These are phyloP conservation scores for Drepana arcuata DNA, from an alignment of 1,140 invertebrate species.

Conservation along the genomic window DNA sequence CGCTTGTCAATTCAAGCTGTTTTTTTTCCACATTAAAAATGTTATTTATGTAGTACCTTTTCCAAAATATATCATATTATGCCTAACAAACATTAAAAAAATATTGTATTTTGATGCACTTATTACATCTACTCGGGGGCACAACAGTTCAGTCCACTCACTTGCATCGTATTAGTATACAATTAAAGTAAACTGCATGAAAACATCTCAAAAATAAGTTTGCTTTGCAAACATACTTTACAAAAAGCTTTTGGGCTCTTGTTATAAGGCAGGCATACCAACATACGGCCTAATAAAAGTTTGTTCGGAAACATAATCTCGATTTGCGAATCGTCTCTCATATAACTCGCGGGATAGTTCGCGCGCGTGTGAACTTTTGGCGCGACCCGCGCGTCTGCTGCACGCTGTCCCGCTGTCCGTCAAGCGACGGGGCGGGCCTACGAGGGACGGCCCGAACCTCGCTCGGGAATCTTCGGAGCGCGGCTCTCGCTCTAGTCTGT, in stretches of 20 bases:
- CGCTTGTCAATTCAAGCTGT: too few relatives aligned
- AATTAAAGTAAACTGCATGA: too few relatives aligned
- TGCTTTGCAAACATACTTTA: too few relatives aligned
- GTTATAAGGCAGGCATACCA: slow-evolving; percentile 17
- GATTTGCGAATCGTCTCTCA: slow-evolving; percentile 30
- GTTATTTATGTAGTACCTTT: too few relatives aligned
- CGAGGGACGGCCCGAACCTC: slow-evolving; percentile 40
- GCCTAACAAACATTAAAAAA: too few relatives aligned
- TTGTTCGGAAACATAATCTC: slow-evolving; percentile 26
- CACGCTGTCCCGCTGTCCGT: slow-evolving; percentile 33
- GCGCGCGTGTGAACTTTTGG: slow-evolving; percentile 41
- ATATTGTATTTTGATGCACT: too few relatives aligned
- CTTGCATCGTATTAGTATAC: too few relatives aligned
- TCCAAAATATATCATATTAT: too few relatives aligned
- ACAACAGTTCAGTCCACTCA: too few relatives aligned
- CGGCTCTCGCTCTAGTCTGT: slow-evolving; percentile 28
- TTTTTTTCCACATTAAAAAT: too few relatives aligned
- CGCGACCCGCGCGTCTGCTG: slow-evolving; percentile 51
- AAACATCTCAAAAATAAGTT: too few relatives aligned
- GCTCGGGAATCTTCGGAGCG: slow-evolving; percentile 41
- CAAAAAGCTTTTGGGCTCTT: slow-evolving; percentile 1
- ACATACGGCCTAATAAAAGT: slow-evolving; percentile 20
- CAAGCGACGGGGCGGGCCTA: slow-evolving; percentile 36
- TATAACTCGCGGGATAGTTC: slow-evolving; percentile 9
- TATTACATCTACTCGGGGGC: too few relatives aligned